Evolutionary conservation across 2,113 vertebrate species (phyloP), one percentile per base, ranked within the genome.

Genomic region (Marmota monax): DNA sequence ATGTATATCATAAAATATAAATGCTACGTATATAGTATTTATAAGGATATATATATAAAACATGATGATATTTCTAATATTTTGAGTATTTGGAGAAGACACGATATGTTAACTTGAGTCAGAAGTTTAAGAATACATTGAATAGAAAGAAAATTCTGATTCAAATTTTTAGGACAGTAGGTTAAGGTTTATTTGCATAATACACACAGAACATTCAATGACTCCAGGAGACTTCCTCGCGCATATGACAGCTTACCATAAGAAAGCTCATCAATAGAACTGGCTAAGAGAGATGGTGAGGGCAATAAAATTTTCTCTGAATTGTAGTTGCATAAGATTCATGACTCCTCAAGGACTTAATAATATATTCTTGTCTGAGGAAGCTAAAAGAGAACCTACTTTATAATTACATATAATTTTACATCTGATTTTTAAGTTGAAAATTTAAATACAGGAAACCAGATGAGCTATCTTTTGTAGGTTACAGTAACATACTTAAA

Each of bases 361-460:
- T 95, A 34, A 27, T 61, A 32, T 9, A 69, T 90, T 88, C 84
- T 77, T 83, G 20, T 25, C 29, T 39, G 20, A 53, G 6, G 10
- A 95, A 93, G 27, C 6, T 84, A 77, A 93, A 45, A 77, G 42
- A 91, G 20, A 85, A 93, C 27, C 13, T 85, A 84, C 45, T 27
- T 89, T 56, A 16, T 48, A 91, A 69, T 86, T 74, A 72, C 13
- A 76, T 92, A 5, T 42, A 53, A 84, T 78, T 85, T 88, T 88
- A 53, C n/a, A 92, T 80, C 13, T 88, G 72, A 84, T 94, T 89
- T 83, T 9, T 69, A 96, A 91, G 65, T 86, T 56, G 77, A 91
- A 23, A 94, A 92, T 70, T 93, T 65, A 87, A 92, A 53, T 93
- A 56, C n/a, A 85, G 42, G 65, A 92, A 92, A 61, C 17, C 2